A percentile compares a stretch with the other conserved stretches of the same genome.
Conservation (phyloP, 2,888 invertebrate species). For the Corbicula japonica region DNA sequence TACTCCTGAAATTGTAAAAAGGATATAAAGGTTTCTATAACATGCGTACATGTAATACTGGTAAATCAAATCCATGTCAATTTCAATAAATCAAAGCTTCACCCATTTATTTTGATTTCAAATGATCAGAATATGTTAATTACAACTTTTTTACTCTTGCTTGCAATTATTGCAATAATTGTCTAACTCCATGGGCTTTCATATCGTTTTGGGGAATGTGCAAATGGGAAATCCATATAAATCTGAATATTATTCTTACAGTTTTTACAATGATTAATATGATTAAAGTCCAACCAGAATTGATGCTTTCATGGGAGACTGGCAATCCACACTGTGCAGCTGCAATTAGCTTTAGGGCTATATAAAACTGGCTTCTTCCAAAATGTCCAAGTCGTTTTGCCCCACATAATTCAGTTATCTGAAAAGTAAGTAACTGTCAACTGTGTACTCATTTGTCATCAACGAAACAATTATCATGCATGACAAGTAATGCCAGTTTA, state of each 20-base stretch:
- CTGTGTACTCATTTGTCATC: neutral
- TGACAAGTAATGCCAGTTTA: too few species aligned
- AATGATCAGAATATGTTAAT: too few species aligned
- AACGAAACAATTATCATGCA: too few species aligned
- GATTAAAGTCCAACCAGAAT: conserved; percentile 77
- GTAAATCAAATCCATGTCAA: too few species aligned
- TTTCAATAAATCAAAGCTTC: too few species aligned
- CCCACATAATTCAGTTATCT: conserved; percentile 87
- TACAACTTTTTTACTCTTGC: too few species aligned
- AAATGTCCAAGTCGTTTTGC: conserved; percentile 86
- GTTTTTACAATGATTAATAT: neutral
- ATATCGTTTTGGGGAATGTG: too few species aligned
- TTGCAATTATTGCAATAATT: too few species aligned
- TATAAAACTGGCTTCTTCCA: conserved; percentile 87
- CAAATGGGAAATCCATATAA: neutral
- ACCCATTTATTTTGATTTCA: too few species aligned
- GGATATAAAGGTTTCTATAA: too few species aligned
- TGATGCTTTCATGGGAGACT: conserved; percentile 84
- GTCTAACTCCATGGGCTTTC: too few species aligned
- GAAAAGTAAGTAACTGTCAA: conserved; percentile 58
- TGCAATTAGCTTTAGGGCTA: conserved; percentile 87
- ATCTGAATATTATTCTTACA: neutral
- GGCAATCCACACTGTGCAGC: conserved; percentile 86
- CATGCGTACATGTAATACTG: too few species aligned
- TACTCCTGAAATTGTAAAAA: conserved; percentile 78